These are phyloP conservation scores for Amazona ochrocephala DNA, from an alignment of 2,797 vertebrate genomes.

Conservation along the genomic window DNA sequence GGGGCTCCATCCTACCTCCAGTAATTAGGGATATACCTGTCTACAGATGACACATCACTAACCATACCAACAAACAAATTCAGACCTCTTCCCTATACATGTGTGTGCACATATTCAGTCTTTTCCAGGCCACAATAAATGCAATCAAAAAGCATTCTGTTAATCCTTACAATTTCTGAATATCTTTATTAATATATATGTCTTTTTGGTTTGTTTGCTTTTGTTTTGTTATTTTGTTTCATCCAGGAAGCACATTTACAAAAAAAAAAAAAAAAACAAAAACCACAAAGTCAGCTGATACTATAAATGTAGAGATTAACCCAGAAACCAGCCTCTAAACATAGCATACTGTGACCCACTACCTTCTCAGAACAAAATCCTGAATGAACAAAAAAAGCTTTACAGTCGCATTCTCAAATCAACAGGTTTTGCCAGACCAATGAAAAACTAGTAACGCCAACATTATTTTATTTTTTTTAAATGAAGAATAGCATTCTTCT, in stretches of 20 bases:
- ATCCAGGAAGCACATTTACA: not conserved
- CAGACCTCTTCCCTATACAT: not conserved
- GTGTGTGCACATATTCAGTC: not conserved
- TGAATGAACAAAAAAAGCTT: slow-evolving; percentile 11
- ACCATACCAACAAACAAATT: not conserved
- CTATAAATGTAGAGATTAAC: slow-evolving; percentile 23
- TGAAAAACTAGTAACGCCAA: not conserved
- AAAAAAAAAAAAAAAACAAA: not conserved
- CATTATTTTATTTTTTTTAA: not conserved
- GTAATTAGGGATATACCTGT: not conserved
- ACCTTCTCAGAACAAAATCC: slow-evolving; percentile 33
- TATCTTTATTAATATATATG: not conserved
- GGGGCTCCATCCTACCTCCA: not conserved
- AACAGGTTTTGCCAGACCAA: not conserved
- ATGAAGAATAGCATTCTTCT: not conserved
- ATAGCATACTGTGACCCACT: slow-evolving; percentile 25
- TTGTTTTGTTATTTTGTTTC: not conserved
- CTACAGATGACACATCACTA: not conserved
- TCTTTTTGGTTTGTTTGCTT: not conserved
- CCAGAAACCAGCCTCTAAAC: slow-evolving; percentile 32
- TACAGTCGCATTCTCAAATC: not conserved
- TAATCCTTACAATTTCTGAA: not conserved
- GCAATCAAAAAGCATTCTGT: not conserved
- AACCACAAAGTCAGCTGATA: not conserved
- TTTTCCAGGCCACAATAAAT: not conserved